phyloP scores from a whole-genome alignment of 2,888 invertebrate genomes.

The Mythimna loreyi region DNA sequence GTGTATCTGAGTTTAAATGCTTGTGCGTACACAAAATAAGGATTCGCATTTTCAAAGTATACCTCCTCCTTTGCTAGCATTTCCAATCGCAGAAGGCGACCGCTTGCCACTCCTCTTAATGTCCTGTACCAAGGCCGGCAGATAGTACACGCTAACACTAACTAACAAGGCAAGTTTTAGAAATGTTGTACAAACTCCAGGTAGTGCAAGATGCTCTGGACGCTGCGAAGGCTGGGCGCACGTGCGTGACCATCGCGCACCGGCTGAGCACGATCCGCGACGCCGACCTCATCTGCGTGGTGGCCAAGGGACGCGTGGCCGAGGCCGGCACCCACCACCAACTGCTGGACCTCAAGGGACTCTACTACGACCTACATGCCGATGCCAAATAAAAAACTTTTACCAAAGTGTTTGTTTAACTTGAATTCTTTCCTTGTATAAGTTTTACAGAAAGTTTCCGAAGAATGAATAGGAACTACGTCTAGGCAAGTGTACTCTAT shows the following conservation, averaged over 20 bases:
- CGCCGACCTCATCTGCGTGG: constrained; percentile 94
- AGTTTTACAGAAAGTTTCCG: background rate
- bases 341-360: constrained; percentile 90
- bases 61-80: too few relatives aligned
- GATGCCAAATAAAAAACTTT: constrained; percentile 38
- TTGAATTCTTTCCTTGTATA: background rate
- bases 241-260: constrained; percentile 96
- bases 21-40: too few relatives aligned
- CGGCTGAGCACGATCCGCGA: constrained; percentile 95
- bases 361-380: constrained; percentile 89
- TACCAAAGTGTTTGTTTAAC: constrained; percentile 10
- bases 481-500: too few relatives aligned
- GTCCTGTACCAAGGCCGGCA: too few relatives aligned
- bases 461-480: too few relatives aligned
- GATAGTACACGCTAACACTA: too few relatives aligned
- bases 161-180: too few relatives aligned
- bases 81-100: too few relatives aligned
- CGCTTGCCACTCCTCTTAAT: too few relatives aligned
- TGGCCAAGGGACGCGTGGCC: constrained; percentile 91
- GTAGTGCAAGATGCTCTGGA: constrained; percentile 95
- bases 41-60: too few relatives aligned
- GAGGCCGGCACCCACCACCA: constrained; percentile 92
- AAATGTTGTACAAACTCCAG: constrained; percentile 72
- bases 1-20: too few relatives aligned
- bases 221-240: constrained; percentile 94